Conservation (phyloP, 2,888 invertebrate species). For the Philonicus albiceps region DNA sequence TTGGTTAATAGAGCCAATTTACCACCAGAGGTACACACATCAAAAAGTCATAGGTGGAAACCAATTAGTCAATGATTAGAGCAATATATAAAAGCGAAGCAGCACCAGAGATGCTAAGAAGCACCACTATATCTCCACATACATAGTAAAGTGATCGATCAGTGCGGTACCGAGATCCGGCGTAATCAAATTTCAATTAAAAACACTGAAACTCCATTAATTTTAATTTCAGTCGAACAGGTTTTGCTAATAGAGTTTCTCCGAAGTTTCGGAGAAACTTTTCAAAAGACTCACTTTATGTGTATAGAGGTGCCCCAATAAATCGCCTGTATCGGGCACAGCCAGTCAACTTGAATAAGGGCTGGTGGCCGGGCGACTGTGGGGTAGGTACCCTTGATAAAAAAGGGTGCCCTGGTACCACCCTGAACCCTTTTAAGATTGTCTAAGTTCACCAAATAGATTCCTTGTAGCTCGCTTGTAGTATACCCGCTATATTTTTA, state of each 20-base stretch:
- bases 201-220: conserved; percentile 48
- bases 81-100: not conserved
- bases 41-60: not conserved
- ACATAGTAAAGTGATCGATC: conserved; percentile 28
- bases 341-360: conserved; percentile 11
- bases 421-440: not conserved
- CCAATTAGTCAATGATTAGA: conserved; percentile 8
- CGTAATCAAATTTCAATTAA: conserved; percentile 46
- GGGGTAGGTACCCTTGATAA: not conserved
- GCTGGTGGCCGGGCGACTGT: not conserved
- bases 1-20: not conserved
- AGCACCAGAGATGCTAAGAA: not conserved
- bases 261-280: conserved; percentile 43
- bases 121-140: not conserved
- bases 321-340: conserved; percentile 25
- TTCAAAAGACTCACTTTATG: conserved; percentile 44
- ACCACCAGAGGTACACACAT: too few species aligned
- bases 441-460: not conserved
- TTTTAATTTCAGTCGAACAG: conserved; percentile 46
- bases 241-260: conserved; percentile 47
- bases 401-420: not conserved
- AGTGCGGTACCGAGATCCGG: not conserved
- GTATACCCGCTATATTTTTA: conserved; percentile 5
- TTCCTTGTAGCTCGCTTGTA: conserved; percentile 36
- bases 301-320: conserved; percentile 32